Base-by-base conservation (phyloP, 2,797 vertebrate genomes). In the Lagodon rhomboides region DNA sequence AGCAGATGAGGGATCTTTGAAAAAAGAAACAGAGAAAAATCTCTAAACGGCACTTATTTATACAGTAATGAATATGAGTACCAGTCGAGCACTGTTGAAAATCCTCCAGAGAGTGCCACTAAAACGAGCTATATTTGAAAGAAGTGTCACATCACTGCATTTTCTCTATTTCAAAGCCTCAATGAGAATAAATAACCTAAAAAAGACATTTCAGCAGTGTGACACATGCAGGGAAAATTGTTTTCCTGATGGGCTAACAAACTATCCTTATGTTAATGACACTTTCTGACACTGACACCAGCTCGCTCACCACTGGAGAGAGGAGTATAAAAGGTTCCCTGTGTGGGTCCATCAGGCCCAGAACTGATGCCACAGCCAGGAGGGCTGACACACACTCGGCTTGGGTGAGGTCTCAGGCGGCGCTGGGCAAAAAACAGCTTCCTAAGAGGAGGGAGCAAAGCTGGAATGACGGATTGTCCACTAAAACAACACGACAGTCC, bases 381-480 rank as follows among this genome's bases (percentile, higher is more conserved):
- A 0, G 96, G 96, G 0, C 94, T 91, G 3, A 92, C 83, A 23
- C 98, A 99, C 84, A 99, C 96, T 9, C 97, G 94, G 80, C 98
- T 97, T 0, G 98, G 96, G 85, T 97, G 98, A 22, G 98, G 98
- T 16, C 97, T 97, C 84, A 95, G 96, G 63, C 91, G 96, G 0
- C 96, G 95, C 91, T 99, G 98, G n/a, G 97, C 96, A 47, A 97
- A 99, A 87, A 96, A 98, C 20, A 99, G 92, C 62, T 94, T 98
- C 96, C 98, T 99, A 84, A 23, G 58, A 67, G 38, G 65, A 53
- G 54, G 82, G 22, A 62, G 54, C 22, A 80, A 18, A 79, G 34
- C 34, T 55, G 56, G 62, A 72, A 73, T 75, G 55, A 79, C 27
- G 56, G 61, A 77, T 22, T 54, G 22, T 38, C 43, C 46, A 38